Conservation (phyloP, 92 coral and sea anemone species). For the Phenganax stokvisi region DNA sequence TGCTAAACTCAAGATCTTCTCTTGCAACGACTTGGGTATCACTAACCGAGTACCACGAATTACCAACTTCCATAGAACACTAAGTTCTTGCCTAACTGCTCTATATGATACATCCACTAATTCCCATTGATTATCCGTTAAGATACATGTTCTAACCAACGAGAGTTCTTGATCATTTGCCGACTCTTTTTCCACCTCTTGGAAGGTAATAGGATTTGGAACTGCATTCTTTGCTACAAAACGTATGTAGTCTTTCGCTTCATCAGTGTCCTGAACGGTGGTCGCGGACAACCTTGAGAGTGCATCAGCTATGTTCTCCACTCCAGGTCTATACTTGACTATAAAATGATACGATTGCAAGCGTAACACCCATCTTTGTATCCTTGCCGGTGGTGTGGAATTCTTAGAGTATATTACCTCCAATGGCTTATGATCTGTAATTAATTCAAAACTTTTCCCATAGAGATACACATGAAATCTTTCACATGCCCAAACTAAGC, state of each 20-base stretch:
- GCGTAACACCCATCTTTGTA: conserved; percentile 40
- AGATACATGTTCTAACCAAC: conserved; percentile 17
- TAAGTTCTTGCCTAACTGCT: background rate
- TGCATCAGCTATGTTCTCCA: conserved; percentile 33
- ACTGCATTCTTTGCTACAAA: conserved; percentile 34
- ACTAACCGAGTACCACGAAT: background rate
- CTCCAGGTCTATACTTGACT: conserved; percentile 39
- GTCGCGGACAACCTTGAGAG: conserved; percentile 19
- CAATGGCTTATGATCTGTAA: conserved; percentile 9
- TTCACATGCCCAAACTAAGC: background rate
- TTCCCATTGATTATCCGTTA: background rate
- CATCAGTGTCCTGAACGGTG: background rate
- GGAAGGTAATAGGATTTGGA: conserved; percentile 31
- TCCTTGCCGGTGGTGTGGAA: conserved; percentile 34
- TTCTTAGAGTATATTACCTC: background rate
- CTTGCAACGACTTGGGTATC: background rate
- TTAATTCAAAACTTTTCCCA: background rate
- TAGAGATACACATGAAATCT: conserved; percentile 1
- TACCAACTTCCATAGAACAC: background rate
- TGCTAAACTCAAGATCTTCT: background rate
- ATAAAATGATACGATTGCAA: conserved; percentile 42
- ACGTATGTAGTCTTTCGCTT: conserved; percentile 33
- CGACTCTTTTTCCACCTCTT: conserved; percentile 37
- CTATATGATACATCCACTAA: background rate
- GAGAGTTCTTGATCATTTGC: conserved; percentile 24